These are phyloP conservation scores for Cryptophagus acutangulus DNA, from an alignment of 2,888 invertebrate species.

Conservation along the genomic window DNA sequence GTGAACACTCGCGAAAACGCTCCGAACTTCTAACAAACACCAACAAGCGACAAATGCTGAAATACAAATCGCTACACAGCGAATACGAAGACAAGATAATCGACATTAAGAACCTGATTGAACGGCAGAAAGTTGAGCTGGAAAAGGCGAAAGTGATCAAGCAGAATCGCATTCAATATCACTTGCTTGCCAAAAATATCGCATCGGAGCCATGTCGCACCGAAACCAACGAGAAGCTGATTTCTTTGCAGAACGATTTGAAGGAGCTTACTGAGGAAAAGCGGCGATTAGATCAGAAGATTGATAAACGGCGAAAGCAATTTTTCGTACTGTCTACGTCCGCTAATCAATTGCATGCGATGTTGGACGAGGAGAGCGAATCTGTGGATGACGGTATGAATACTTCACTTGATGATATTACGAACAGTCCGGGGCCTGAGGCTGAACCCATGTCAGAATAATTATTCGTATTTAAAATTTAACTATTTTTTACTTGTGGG, in stretches of 20 bases:
- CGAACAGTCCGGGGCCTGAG: conserved; percentile 41
- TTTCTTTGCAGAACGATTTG: conserved; percentile 68
- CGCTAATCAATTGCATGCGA: conserved; percentile 76
- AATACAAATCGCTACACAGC: conserved; percentile 72
- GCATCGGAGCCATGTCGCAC: conserved; percentile 85
- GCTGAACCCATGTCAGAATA: conserved; percentile 31
- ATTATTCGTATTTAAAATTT: no score
- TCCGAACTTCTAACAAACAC: conserved; percentile 74
- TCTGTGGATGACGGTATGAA: conserved; percentile 52
- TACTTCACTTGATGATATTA: conserved; percentile 44
- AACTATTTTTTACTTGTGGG: no score
- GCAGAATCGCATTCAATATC: conserved; percentile 89
- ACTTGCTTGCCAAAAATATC: conserved; percentile 86
- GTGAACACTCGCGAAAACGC: conserved; percentile 82
- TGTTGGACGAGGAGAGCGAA: conserved; percentile 60
- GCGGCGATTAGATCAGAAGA: conserved; percentile 67
- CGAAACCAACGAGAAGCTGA: conserved; percentile 67
- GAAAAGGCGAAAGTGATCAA: conserved; percentile 80
- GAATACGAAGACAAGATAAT: conserved; percentile 76
- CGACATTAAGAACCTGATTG: conserved; percentile 74
- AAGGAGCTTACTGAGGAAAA: conserved; percentile 65
- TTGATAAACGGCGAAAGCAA: conserved; percentile 81
- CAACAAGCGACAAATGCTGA: conserved; percentile 77
- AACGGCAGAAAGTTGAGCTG: conserved; percentile 74
- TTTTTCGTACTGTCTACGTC: conserved; percentile 84